Conservation (phyloP, 1,140 invertebrate species). For the Zaprionus vittiger region DNA sequence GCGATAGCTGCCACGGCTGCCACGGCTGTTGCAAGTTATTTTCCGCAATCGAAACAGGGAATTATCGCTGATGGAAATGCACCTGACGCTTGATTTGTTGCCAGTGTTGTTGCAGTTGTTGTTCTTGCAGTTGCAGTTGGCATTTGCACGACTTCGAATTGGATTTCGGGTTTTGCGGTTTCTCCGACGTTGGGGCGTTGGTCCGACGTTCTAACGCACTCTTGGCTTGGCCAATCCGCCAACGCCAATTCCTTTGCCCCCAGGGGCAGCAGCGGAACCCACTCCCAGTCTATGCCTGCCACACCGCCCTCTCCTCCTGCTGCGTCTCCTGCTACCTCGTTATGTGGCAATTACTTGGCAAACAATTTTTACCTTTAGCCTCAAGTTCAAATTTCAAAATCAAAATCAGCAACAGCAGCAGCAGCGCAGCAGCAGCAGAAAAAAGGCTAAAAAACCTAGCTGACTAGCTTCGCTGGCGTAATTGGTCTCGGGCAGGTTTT, state of each 20-base stretch:
- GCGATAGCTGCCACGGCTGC: slow-evolving; percentile 47
- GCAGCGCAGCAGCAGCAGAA: slow-evolving; percentile 1
- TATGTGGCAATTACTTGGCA: slow-evolving; percentile 81
- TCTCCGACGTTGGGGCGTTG: slow-evolving; percentile 40
- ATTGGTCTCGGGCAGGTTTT: slow-evolving; percentile 70
- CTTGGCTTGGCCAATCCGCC: slow-evolving; percentile 31
- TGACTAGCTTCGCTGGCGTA: slow-evolving; percentile 47
- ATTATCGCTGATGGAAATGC: slow-evolving; percentile 84
- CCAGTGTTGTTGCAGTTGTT: slow-evolving; percentile 38
- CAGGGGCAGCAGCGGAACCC: slow-evolving; percentile 25
- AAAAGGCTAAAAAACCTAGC: not conserved
- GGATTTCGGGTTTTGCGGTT: not conserved
- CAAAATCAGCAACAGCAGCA: slow-evolving; percentile 64
- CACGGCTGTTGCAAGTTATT: slow-evolving; percentile 63
- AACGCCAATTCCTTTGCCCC: slow-evolving; percentile 57
- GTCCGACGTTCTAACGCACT: slow-evolving; percentile 50
- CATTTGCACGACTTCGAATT: slow-evolving; percentile 70
- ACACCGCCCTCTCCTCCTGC: not conserved
- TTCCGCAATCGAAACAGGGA: slow-evolving; percentile 71
- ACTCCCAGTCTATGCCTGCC: not conserved
- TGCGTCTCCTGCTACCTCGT: slow-evolving; percentile 48
- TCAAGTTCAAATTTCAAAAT: slow-evolving; percentile 83
- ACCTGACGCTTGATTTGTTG: slow-evolving; percentile 82
- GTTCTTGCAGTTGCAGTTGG: slow-evolving; percentile 31
- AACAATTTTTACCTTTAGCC: slow-evolving; percentile 84